phyloP scores from a whole-genome alignment of 2,797 vertebrate genomes.

The Pseudochaenichthys georgianus region DNA sequence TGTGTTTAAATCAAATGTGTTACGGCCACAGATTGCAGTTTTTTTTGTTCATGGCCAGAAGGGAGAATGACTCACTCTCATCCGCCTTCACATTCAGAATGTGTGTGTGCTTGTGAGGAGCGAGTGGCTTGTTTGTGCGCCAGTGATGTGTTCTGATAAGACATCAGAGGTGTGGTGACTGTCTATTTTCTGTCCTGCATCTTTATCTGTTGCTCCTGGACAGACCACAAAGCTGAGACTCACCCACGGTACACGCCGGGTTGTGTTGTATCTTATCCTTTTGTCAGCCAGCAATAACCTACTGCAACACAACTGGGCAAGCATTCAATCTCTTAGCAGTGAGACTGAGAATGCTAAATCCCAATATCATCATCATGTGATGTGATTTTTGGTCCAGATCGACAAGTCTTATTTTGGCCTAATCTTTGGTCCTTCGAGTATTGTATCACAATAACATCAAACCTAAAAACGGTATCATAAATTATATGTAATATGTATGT shows the following conservation, averaged over 20 bases:
- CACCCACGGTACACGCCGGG: slow-evolving; percentile 15
- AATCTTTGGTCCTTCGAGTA: too few relatives aligned
- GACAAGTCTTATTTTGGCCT: too few relatives aligned
- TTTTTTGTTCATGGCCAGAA: slow-evolving; percentile 64
- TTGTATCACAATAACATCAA: too few relatives aligned
- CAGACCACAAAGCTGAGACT: slow-evolving; percentile 35
- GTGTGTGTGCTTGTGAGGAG: slow-evolving; percentile 52
- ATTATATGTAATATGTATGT: too few relatives aligned
- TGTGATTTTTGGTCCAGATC: neutral
- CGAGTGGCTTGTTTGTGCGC: slow-evolving; percentile 66
- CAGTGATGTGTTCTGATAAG: slow-evolving; percentile 72
- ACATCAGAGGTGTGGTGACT: slow-evolving; percentile 69
- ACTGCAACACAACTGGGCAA: neutral
- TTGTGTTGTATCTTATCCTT: slow-evolving; percentile 20
- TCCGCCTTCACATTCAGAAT: slow-evolving; percentile 66
- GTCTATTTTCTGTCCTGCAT: slow-evolving; percentile 63
- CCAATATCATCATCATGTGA: neutral
- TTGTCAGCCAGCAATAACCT: slow-evolving; percentile 19
- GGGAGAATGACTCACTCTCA: slow-evolving; percentile 73
- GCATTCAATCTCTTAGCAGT: neutral
- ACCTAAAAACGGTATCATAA: too few relatives aligned
- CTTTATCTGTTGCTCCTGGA: slow-evolving; percentile 55
- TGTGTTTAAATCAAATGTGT: slow-evolving; percentile 43
- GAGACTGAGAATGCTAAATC: neutral
- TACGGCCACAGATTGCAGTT: slow-evolving; percentile 50